Conservation (phyloP, 1,140 invertebrate species). For the Copidosoma floridanum region DNA sequence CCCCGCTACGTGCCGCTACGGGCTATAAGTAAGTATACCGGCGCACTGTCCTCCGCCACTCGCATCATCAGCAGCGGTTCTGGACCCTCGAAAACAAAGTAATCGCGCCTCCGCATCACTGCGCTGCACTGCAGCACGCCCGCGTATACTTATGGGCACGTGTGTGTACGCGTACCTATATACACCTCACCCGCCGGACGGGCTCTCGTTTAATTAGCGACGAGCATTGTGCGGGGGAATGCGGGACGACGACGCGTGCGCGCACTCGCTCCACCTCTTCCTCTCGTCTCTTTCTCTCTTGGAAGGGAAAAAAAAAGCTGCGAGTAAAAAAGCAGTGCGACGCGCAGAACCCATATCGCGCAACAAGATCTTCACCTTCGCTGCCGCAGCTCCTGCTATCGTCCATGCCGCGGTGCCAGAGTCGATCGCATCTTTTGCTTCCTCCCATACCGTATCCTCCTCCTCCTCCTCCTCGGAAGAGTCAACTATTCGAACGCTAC, state of each 20-base stretch:
- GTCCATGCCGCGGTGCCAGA: conserved; percentile 56
- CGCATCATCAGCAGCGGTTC: too few species aligned
- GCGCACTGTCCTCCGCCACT: too few species aligned
- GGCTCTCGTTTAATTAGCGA: conserved; percentile 54
- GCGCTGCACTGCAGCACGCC: conserved; percentile 40
- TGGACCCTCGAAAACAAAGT: conserved; percentile 54
- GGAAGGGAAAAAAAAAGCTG: conserved; percentile 14
- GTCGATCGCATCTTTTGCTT: conserved; percentile 55
- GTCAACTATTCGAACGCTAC: too few species aligned
- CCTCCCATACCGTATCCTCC: too few species aligned
- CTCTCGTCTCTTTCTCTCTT: too few species aligned
- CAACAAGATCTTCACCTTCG: conserved; percentile 57
- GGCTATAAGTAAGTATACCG: too few species aligned
- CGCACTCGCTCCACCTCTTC: too few species aligned
- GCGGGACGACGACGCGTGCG: conserved; percentile 34
- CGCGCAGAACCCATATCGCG: conserved; percentile 42
- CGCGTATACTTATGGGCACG: conserved; percentile 45
- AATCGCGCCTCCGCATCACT: conserved; percentile 52
- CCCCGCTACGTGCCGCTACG: conserved; percentile 35
- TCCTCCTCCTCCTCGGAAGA: too few species aligned
- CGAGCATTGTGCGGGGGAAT: conserved; percentile 50
- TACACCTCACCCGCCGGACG: too few species aligned
- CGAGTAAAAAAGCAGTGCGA: not conserved
- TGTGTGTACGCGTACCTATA: too few species aligned
- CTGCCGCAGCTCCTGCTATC: conserved; percentile 53